A percentile compares a stretch with the other conserved stretches of the same genome.
phyloP scores from a whole-genome alignment of 2,888 invertebrate genomes.

The Capitulum mitella region DNA sequence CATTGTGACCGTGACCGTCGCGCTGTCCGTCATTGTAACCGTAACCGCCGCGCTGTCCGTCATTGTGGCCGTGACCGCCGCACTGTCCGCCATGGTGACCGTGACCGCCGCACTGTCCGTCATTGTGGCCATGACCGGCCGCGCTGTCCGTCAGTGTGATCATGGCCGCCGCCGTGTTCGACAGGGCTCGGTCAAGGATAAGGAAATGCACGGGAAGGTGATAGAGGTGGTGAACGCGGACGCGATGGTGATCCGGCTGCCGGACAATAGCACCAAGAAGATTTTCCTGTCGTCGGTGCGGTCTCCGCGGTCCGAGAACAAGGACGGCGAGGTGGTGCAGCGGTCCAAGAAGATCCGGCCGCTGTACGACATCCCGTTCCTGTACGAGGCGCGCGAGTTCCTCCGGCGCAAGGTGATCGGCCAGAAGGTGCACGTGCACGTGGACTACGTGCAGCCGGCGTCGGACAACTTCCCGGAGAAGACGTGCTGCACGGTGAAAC shows the following conservation, averaged over 20 bases:
- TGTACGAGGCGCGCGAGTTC: conserved; percentile 97
- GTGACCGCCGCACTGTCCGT: no score
- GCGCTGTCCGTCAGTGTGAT: no score
- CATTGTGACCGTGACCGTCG: no score
- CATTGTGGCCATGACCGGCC: no score
- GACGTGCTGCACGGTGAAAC: conserved; percentile 82
- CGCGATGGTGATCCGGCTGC: conserved; percentile 73
- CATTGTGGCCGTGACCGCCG: no score
- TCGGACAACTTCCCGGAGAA: conserved; percentile 92
- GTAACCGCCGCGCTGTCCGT: no score
- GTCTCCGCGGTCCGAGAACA: conserved; percentile 54
- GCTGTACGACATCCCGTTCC: conserved; percentile 95
- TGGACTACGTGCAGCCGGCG: conserved; percentile 95
- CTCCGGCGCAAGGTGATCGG: conserved; percentile 90
- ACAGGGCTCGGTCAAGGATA: conserved; percentile 63
- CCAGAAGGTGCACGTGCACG: conserved; percentile 81
- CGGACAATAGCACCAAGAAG: conserved; percentile 72
- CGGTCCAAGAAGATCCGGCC: conserved; percentile 73
- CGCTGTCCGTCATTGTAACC: no score
- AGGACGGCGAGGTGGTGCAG: conserved; percentile 46
- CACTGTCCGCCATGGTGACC: no score
- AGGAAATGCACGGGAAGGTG: conserved; percentile 72
- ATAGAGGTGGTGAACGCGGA: conserved; percentile 92
- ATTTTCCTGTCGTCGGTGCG: conserved; percentile 93
- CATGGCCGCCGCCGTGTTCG: no score